phyloP scores from a whole-genome alignment of 2,888 invertebrate genomes.

The Brachycybe producta region DNA sequence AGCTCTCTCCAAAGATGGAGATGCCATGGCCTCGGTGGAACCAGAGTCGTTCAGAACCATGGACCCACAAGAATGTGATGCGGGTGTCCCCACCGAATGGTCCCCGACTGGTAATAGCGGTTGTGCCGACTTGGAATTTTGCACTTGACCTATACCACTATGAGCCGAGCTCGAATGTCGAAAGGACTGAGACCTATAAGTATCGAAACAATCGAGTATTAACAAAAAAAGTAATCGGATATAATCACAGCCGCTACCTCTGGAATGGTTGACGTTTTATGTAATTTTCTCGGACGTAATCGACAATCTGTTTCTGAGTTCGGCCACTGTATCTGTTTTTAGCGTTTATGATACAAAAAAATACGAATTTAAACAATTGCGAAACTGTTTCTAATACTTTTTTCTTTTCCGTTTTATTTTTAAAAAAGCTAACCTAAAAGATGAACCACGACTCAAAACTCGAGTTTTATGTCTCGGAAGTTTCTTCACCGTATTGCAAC shows the following conservation, averaged over 20 bases:
- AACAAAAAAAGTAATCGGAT: background rate
- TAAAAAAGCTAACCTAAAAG: slow-evolving; percentile 76
- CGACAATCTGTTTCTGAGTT: slow-evolving; percentile 97
- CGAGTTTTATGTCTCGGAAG: slow-evolving; percentile 73
- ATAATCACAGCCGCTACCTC: slow-evolving; percentile 60
- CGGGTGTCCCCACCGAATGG: slow-evolving; percentile 15
- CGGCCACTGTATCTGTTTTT: slow-evolving; percentile 97
- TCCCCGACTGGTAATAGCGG: slow-evolving; percentile 23
- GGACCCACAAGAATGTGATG: slow-evolving; percentile 20
- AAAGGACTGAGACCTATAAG: slow-evolving; percentile 24
- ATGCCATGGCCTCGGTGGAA: slow-evolving; percentile 9
- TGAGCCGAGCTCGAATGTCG: slow-evolving; percentile 25
- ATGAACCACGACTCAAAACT: slow-evolving; percentile 86
- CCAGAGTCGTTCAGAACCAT: slow-evolving; percentile 15
- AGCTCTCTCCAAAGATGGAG: slow-evolving; percentile 1
- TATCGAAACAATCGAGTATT: too few species aligned
- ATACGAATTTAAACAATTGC: too few species aligned
- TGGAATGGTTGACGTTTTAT: slow-evolving; percentile 91
- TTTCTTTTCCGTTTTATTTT: too few species aligned
- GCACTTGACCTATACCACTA: slow-evolving; percentile 21
- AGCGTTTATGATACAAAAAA: too few species aligned
- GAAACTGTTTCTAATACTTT: too few species aligned
- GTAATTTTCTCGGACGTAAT: slow-evolving; percentile 95
- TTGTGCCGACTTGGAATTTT: slow-evolving; percentile 24
- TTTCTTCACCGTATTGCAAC: slow-evolving; percentile 76